A percentile compares a stretch with the other conserved stretches of the same genome.
Evolutionary conservation across 2,797 vertebrate species (phyloP).

Genomic region (Xenentodon cancila): DNA sequence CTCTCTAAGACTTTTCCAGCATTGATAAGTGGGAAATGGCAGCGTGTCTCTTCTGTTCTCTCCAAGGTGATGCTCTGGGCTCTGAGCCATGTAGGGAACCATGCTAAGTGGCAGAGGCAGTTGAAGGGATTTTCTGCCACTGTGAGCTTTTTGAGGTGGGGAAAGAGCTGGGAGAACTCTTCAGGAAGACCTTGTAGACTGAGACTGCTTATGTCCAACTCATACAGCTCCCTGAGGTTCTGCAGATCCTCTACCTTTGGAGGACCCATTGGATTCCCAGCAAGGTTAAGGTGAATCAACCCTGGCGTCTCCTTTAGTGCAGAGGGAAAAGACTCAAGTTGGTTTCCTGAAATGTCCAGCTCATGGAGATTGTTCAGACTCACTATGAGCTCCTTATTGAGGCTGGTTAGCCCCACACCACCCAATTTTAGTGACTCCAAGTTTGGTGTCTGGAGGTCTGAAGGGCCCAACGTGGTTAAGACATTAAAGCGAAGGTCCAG

Average conservation of each 20-base stretch:
- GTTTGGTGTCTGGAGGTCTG: constrained; percentile 84
- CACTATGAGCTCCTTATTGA: constrained; percentile 86
- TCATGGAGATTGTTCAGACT: constrained; percentile 90
- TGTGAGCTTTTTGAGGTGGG: constrained; percentile 83
- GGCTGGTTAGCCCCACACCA: constrained; percentile 84
- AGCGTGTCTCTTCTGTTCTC: constrained; percentile 91
- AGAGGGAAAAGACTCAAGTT: constrained; percentile 80
- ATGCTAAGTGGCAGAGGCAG: constrained; percentile 92
- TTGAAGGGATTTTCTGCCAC: constrained; percentile 96
- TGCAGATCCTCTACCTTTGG: constrained; percentile 85
- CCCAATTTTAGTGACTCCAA: constrained; percentile 91
- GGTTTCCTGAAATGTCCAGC: constrained; percentile 91
- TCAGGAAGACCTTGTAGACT: constrained; percentile 90
- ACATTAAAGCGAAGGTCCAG: constrained; percentile 93
- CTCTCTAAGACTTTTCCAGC: constrained; percentile 88
- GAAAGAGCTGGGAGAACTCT: constrained; percentile 86
- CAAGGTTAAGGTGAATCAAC: constrained; percentile 87
- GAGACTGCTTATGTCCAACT: constrained; percentile 92
- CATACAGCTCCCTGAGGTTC: constrained; percentile 84
- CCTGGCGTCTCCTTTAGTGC: constrained; percentile 82
- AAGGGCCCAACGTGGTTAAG: constrained; percentile 77
- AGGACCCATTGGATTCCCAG: constrained; percentile 88
- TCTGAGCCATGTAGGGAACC: constrained; percentile 91
- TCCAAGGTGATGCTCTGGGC: constrained; percentile 77
- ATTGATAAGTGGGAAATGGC: constrained; percentile 93